Percentiles rank a stretch among this genome's conserved stretches.
Evolutionary conservation across 2,797 vertebrate genomes (phyloP).

Genomic region (Leptoclinus maculatus): DNA sequence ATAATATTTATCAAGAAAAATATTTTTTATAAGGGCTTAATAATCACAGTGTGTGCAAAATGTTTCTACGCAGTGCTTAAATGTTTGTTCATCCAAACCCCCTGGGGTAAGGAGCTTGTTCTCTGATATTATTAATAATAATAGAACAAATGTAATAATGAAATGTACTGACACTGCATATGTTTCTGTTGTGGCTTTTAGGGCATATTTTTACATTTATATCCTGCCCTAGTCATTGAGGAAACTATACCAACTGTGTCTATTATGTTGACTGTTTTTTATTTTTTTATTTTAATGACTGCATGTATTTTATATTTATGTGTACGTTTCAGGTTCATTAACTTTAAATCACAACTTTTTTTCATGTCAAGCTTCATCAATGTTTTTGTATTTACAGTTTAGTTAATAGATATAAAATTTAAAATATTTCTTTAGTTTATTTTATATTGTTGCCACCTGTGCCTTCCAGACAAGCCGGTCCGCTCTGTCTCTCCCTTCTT

Average conservation of each 20-base stretch:
- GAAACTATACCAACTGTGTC: background rate
- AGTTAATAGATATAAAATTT: too few relatives aligned
- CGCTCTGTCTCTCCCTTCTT: too few relatives aligned
- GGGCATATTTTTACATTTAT: background rate
- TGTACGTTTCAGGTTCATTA: background rate
- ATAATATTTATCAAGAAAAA: slow-evolving; percentile 16
- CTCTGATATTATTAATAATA: background rate
- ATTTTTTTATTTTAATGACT: too few relatives aligned
- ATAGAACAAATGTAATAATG: slow-evolving; percentile 1
- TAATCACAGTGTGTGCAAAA: slow-evolving; percentile 33
- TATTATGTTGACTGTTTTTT: background rate
- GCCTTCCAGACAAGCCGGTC: too few relatives aligned
- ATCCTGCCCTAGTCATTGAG: background rate
- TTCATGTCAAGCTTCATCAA: background rate
- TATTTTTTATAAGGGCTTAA: slow-evolving; percentile 1
- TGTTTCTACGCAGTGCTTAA: background rate
- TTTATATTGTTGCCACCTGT: too few relatives aligned
- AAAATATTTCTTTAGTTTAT: too few relatives aligned
- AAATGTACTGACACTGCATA: slow-evolving; percentile 2
- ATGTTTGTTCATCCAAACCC: slow-evolving; percentile 27
- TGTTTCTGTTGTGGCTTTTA: background rate
- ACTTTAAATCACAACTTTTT: background rate
- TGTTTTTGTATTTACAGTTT: too few relatives aligned
- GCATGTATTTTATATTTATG: background rate
- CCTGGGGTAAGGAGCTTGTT: slow-evolving; percentile 6